phyloP scores from a whole-genome alignment of 2,113 vertebrate genomes.

The Myotis davidii region DNA sequence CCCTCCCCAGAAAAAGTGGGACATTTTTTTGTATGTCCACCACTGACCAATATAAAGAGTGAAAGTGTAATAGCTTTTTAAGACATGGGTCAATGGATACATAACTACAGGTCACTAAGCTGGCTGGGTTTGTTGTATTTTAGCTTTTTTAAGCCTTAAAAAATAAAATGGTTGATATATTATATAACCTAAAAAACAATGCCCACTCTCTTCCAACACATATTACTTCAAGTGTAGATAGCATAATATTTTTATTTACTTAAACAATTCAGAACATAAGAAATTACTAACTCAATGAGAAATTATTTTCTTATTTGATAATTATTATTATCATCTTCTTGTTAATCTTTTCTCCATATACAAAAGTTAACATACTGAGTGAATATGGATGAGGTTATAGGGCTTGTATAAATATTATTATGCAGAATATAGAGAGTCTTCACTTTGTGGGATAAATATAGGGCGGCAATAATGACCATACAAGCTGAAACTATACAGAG shows the following conservation, averaged over 20 bases:
- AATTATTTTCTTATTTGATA: neutral
- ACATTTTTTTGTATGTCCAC: neutral
- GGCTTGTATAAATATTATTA: neutral
- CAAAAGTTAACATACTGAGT: neutral
- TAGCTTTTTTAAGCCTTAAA: neutral
- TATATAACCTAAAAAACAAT: neutral
- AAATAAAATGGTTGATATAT: neutral
- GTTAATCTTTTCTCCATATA: neutral
- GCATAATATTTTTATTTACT: neutral
- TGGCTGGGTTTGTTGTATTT: neutral
- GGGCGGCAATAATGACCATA: neutral
- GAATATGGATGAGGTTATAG: neutral
- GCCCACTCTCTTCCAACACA: neutral
- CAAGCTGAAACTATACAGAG: neutral
- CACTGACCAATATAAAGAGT: neutral
- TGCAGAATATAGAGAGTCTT: neutral
- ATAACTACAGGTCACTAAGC: neutral
- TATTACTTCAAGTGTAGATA: neutral
- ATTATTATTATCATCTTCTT: neutral
- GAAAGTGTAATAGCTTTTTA: neutral
- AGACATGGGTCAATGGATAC: neutral
- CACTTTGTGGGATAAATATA: neutral
- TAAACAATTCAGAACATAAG: neutral
- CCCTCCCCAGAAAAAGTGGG: neutral
- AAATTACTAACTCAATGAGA: neutral